Evolutionary conservation across 1,140 invertebrate species (phyloP), one percentile per base, ranked within the genome.

Genomic region (Papilio xuthus): DNA sequence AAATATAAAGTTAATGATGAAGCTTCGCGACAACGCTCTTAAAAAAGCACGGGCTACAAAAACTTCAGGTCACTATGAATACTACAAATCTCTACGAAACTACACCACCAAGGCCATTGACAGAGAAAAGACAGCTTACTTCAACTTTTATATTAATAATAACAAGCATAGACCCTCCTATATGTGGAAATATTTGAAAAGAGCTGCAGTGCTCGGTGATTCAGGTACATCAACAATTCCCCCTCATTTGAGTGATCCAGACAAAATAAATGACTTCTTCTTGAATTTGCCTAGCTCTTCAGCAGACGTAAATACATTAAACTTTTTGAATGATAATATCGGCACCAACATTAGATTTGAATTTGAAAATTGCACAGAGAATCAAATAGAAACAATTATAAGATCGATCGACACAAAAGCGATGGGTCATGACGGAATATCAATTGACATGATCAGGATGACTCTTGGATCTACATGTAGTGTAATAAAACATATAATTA

Each of bases 101-200:
- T 71, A 50, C n/a, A 72, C 74, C 23, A 78, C 71, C 12, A 60
- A 42, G 4, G 41, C 80, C 7, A 70, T 81, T 28, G 77, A 78
- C 37, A 41, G 80, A n/a, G 80, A 81, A 53, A 78, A 78, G 69
- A 37, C 42, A 41, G 79, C 79, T 13, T 80, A 78, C 42, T 80
- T 67, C 20, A 80, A 80, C 23, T 42, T 72, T 53, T 73, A 67
- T 50, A 32, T 80, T 6, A 80, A 80, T 41, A 78, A 80, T 13
- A 80, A 80, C 37, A 44, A 74, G 26, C 23, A 77, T 15, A 42
- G 53, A 7, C 76, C 79, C 13, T 41, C 71, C 9, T 9, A 69
- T 47, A 41, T 80, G 41, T 80, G 79, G 79, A 74, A 71, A 8
- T 15, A 74, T 50, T 37, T 80, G 26, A 78, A 69, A 42, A 80